phyloP scores from a whole-genome alignment of 2,888 invertebrate genomes.

The Coremacera marginata region DNA sequence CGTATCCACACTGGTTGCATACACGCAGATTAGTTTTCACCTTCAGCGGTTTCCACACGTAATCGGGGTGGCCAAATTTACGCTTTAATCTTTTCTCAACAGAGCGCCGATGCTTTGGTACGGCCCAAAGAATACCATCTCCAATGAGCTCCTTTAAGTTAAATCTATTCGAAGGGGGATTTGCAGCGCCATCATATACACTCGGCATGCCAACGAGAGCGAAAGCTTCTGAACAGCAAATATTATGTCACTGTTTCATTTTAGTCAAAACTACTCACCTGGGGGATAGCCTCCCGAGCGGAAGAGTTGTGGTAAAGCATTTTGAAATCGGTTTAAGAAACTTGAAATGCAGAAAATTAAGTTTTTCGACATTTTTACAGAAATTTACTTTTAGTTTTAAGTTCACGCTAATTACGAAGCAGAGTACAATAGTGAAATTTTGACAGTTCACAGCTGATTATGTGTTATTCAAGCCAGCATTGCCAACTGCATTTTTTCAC shows the following conservation, averaged over 20 bases:
- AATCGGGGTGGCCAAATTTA: constrained; percentile 78
- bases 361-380: constrained; percentile 58
- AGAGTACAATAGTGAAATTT: not conserved
- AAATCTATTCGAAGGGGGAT: constrained; percentile 54
- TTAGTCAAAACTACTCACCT: constrained; percentile 62
- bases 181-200: constrained; percentile 24
- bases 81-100: constrained; percentile 81
- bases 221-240: constrained; percentile 44
- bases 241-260: not conserved
- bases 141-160: constrained; percentile 77
- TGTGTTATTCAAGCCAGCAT: not conserved
- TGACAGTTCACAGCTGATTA: constrained; percentile 11
- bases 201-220: constrained; percentile 52
- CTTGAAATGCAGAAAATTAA: constrained; percentile 63
- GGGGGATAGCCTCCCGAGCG: constrained; percentile 70
- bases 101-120: constrained; percentile 81
- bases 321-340: constrained; percentile 69
- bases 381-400: constrained; percentile 19
- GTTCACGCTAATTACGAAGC: constrained; percentile 8
- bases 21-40: constrained; percentile 81
- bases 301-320: constrained; percentile 57
- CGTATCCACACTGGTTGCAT: constrained; percentile 87
- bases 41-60: constrained; percentile 77
- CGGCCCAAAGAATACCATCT: constrained; percentile 84
- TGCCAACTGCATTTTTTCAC: not conserved